phyloP scores from a whole-genome alignment of 1,140 invertebrate species.

The Penaeus indicus region DNA sequence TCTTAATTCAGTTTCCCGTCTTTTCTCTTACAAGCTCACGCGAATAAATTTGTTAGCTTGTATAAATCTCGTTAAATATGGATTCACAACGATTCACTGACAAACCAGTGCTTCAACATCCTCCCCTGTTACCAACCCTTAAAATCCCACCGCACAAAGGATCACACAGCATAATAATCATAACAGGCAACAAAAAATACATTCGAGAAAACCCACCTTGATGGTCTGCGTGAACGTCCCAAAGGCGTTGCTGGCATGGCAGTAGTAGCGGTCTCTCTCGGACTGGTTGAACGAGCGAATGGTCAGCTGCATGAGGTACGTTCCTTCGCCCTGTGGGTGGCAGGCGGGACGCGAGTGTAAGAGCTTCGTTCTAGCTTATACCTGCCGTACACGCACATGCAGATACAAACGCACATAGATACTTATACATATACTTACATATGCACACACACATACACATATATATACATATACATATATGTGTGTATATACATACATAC shows the following conservation, averaged over 20 bases:
- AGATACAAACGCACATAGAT: background rate
- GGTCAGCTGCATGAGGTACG: constrained; percentile 80
- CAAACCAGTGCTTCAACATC: no score
- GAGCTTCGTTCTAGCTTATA: background rate
- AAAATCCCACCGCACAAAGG: no score
- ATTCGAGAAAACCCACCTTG: constrained; percentile 72
- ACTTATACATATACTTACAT: background rate
- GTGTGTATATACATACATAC: background rate
- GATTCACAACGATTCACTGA: no score
- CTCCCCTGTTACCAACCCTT: no score
- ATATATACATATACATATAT: constrained; percentile 13
- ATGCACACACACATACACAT: background rate
- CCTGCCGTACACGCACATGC: no score
- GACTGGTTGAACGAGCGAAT: constrained; percentile 79
- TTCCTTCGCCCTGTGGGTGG: constrained; percentile 68
- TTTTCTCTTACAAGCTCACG: no score
- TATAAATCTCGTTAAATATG: no score
- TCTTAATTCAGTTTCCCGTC: no score
- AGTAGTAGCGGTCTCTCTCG: constrained; percentile 84
- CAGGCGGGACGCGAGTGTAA: background rate
- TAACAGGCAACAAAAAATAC: background rate
- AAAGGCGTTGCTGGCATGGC: constrained; percentile 85
- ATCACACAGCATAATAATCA: no score
- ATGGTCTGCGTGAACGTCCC: constrained; percentile 80
- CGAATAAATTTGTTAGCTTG: no score